Conservation (phyloP, 2,797 vertebrate species). For the Loris lydekkerianus region DNA sequence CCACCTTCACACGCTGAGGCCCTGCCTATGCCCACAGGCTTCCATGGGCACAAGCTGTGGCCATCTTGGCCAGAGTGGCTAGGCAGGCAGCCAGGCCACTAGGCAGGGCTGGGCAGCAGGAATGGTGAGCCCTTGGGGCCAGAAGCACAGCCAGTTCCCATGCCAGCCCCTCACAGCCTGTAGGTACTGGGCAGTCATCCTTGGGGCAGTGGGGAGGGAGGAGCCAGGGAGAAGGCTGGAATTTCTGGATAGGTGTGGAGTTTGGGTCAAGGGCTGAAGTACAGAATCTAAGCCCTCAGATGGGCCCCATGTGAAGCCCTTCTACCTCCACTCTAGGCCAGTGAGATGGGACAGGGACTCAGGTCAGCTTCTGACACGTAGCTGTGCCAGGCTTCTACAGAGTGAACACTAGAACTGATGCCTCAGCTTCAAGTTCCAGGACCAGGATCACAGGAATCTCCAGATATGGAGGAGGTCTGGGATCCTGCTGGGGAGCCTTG, state of each 20-base stretch:
- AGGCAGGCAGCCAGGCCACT: slow-evolving; percentile 68
- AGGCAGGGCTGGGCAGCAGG: slow-evolving; percentile 46
- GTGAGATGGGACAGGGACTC: neutral
- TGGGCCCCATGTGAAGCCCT: neutral
- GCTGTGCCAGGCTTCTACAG: neutral
- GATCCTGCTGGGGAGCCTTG: neutral
- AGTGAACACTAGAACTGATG: neutral
- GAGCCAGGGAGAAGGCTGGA: neutral
- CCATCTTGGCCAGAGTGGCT: slow-evolving; percentile 52
- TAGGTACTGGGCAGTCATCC: neutral
- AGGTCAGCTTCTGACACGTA: neutral
- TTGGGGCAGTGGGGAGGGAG: neutral
- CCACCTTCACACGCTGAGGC: slow-evolving; percentile 30
- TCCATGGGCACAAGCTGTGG: slow-evolving; percentile 63
- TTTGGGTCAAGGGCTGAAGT: slow-evolving; percentile 4
- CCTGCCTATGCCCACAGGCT: slow-evolving; percentile 64
- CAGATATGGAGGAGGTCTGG: neutral
- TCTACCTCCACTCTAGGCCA: neutral
- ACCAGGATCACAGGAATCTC: neutral
- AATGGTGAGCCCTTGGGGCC: slow-evolving; percentile 41
- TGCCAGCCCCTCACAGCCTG: slow-evolving; percentile 7
- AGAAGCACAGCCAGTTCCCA: slow-evolving; percentile 65
- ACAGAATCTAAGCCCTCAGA: neutral
- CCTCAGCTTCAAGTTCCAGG: neutral
- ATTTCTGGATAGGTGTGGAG: slow-evolving; percentile 8